Percentiles rank a stretch among this genome's conserved stretches.
Conservation (phyloP, 2,797 vertebrate species). For the Euthynnus affinis region DNA sequence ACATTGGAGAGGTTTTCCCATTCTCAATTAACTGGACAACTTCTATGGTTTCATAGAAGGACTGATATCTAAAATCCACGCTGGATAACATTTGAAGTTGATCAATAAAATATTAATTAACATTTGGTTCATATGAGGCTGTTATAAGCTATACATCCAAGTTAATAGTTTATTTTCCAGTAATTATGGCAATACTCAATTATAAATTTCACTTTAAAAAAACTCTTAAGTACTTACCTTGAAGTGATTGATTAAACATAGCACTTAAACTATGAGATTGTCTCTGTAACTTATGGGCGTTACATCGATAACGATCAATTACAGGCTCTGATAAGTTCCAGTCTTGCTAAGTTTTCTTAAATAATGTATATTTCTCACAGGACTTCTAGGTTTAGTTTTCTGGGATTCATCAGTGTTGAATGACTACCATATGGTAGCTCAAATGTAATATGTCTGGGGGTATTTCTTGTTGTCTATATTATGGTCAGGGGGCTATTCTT, state of each 20-base stretch:
- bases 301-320: background rate
- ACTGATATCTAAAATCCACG: too few species aligned
- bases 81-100: background rate
- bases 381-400: background rate
- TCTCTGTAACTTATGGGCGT: background rate
- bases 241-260: background rate
- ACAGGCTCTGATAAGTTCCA: background rate
- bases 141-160: background rate
- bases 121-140: background rate
- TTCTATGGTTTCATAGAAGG: background rate
- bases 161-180: background rate
- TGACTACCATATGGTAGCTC: background rate
- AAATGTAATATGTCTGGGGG: background rate
- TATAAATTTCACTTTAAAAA: background rate
- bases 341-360: background rate
- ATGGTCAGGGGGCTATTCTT: slow-evolving; percentile 7
- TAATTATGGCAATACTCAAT: background rate
- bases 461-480: slow-evolving; percentile 1
- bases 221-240: background rate
- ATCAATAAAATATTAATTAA: background rate
- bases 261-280: background rate
- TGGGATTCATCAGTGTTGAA: background rate
- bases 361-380: background rate
- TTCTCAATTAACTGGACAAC: background rate
- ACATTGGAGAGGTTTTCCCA: background rate